These are phyloP conservation scores for Luperina nickerlii DNA, from an alignment of 2,888 invertebrate species.

Conservation along the genomic window DNA sequence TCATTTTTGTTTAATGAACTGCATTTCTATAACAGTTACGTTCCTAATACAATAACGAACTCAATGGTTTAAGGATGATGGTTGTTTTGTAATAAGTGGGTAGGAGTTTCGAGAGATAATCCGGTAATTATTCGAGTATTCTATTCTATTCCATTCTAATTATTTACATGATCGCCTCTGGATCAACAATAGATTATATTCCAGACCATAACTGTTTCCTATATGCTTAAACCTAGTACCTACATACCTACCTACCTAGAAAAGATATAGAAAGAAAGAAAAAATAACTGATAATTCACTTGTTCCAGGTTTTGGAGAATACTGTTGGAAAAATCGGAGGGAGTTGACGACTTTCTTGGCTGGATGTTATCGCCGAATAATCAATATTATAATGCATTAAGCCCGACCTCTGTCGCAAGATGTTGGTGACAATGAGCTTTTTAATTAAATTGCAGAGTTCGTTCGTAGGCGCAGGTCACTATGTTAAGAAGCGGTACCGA, in stretches of 20 bases:
- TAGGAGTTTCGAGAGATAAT: background rate
- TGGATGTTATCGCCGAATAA: constrained; percentile 68
- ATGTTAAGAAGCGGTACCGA: background rate
- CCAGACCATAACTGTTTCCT: background rate
- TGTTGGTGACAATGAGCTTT: background rate
- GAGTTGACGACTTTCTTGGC: constrained; percentile 67
- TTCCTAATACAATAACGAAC: background rate
- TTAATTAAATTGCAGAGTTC: background rate
- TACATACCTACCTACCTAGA: too few species aligned
- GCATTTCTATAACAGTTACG: too few species aligned
- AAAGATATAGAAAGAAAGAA: background rate
- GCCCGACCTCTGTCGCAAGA: background rate
- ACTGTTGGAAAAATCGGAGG: constrained; percentile 82
- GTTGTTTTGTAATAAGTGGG: background rate
- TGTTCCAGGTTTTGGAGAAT: constrained; percentile 82
- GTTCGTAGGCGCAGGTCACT: constrained; percentile 4
- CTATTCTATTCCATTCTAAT: too few species aligned
- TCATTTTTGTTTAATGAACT: too few species aligned
- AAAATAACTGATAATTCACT: constrained; percentile 6
- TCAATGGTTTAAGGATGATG: too few species aligned
- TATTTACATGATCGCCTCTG: background rate
- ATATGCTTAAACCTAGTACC: too few species aligned
- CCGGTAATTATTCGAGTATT: too few species aligned
- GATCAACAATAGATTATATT: background rate
- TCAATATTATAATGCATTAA: constrained; percentile 65